Conservation (phyloP, 1,140 invertebrate species). For the Prorops nasuta region DNA sequence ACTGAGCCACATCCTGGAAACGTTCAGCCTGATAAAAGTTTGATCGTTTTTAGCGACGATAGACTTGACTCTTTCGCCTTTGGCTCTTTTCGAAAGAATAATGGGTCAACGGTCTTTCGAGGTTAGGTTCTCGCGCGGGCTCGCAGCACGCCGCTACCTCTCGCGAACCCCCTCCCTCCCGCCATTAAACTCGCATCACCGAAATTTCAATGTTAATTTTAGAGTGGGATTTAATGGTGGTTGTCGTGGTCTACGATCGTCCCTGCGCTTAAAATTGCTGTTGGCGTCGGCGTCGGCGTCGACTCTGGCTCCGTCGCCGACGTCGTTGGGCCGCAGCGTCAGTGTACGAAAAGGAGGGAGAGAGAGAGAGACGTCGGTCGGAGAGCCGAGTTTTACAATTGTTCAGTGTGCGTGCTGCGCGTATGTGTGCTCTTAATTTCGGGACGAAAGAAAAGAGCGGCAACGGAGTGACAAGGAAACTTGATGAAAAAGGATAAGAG, state of each 20-base stretch:
- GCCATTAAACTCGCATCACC: constrained; percentile 28
- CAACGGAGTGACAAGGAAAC: not conserved
- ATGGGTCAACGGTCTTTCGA: too few relatives aligned
- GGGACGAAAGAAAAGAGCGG: not conserved
- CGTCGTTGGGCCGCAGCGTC: constrained; percentile 21
- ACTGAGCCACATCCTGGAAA: constrained; percentile 37
- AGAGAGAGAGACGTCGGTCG: constrained; percentile 6
- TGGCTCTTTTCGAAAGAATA: too few relatives aligned
- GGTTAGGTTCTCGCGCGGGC: too few relatives aligned
- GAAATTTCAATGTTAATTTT: constrained; percentile 44
- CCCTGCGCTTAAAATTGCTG: too few relatives aligned
- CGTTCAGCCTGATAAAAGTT: constrained; percentile 20
- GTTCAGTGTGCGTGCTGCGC: too few relatives aligned
- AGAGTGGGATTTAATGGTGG: too few relatives aligned
- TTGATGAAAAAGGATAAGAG: constrained; percentile 2
- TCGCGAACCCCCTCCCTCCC: too few relatives aligned
- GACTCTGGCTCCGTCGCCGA: constrained; percentile 23
- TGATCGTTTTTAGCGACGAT: not conserved
- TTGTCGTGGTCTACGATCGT: too few relatives aligned
- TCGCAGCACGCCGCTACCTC: too few relatives aligned
- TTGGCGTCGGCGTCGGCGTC: constrained; percentile 46
- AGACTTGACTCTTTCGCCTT: constrained; percentile 1
- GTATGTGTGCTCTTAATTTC: too few relatives aligned
- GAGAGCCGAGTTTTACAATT: too few relatives aligned
- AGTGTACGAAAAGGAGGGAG: constrained; percentile 20